phyloP scores from a whole-genome alignment of 2,888 invertebrate species.

The Ophion ellenae region DNA sequence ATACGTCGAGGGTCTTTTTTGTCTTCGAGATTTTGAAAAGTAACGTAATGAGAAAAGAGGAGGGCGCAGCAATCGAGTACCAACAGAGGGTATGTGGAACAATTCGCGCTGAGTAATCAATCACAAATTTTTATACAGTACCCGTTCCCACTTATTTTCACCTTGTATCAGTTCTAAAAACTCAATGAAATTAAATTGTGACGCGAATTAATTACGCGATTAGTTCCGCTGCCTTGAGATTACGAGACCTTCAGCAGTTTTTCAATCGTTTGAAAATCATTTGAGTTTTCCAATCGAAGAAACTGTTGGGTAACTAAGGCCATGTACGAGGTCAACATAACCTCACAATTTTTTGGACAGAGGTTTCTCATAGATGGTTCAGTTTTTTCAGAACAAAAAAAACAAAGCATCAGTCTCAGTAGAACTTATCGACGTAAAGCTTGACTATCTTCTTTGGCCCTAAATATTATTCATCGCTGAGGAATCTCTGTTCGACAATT shows the following conservation, averaged over 20 bases:
- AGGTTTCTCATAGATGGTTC: no score
- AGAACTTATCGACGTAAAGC: no score
- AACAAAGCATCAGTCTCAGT: no score
- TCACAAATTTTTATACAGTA: constrained; percentile 23
- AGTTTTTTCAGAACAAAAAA: no score
- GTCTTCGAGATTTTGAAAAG: constrained; percentile 10
- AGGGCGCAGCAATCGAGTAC: constrained; percentile 17
- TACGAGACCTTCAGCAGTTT: neutral
- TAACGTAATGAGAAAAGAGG: constrained; percentile 31
- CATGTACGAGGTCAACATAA: no score
- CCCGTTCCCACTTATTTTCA: constrained; percentile 30
- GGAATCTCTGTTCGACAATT: no score
- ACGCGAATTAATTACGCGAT: constrained; percentile 9
- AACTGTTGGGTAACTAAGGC: no score
- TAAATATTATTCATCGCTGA: no score
- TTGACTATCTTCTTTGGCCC: no score
- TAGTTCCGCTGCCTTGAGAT: neutral
- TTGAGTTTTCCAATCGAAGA: neutral
- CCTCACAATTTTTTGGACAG: no score
- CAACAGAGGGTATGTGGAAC: constrained; percentile 31
- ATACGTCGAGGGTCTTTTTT: neutral
- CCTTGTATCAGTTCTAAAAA: constrained; percentile 26
- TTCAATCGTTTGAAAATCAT: neutral
- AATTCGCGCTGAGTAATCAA: constrained; percentile 17
- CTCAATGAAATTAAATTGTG: neutral